These are phyloP conservation scores for Podabrus alpinus DNA, from an alignment of 2,888 invertebrate species.

Conservation along the genomic window DNA sequence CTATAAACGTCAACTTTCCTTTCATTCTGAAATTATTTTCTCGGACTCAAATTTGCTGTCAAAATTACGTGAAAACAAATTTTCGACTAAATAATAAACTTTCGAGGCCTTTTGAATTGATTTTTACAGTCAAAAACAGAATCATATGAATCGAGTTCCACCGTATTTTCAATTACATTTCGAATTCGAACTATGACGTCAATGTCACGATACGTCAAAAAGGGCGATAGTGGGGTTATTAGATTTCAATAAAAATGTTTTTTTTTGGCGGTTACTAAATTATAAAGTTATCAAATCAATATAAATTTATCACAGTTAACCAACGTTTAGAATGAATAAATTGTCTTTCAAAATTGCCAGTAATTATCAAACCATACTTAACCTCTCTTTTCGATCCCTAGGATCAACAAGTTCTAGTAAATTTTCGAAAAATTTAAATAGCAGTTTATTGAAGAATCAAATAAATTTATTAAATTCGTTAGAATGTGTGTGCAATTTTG, in stretches of 20 bases:
- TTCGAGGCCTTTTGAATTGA: background rate
- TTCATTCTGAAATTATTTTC: background rate
- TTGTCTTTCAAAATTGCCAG: conserved; percentile 10
- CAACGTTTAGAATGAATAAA: conserved; percentile 12
- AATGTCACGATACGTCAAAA: conserved; percentile 1
- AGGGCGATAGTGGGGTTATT: background rate
- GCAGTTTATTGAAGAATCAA: background rate
- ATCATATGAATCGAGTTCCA: background rate
- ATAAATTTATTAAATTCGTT: background rate
- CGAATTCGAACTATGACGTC: background rate
- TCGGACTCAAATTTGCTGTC: background rate
- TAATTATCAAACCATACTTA: conserved; percentile 15
- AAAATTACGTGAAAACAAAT: background rate
- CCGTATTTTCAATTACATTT: background rate
- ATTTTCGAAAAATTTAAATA: background rate
- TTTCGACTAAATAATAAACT: background rate
- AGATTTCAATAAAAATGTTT: background rate
- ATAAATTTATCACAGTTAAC: background rate
- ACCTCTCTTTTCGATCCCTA: conserved; percentile 24
- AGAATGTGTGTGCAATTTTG: conserved; percentile 33
- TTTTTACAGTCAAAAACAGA: background rate
- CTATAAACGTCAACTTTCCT: background rate
- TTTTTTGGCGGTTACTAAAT: conserved; percentile 12
- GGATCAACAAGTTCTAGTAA: conserved; percentile 21
- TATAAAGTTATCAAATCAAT: background rate